Evolutionary conservation across 2,113 vertebrate species (phyloP).

Genomic region (Fulmarus glacialis): DNA sequence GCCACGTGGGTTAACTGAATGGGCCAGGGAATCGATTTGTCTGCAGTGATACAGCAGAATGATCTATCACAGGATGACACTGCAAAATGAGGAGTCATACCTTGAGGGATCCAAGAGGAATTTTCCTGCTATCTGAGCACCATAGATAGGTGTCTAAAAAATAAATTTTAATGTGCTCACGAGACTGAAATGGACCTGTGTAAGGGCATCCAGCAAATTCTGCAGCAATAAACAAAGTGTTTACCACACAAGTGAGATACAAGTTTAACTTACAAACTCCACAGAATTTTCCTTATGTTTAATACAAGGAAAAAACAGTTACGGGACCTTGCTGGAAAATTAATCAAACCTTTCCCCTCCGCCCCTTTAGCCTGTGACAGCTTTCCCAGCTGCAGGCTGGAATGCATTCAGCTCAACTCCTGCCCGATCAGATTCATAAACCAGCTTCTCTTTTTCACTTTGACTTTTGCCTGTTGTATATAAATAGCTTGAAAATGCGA

Average conservation of each 20-base stretch:
- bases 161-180: not conserved
- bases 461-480: not conserved
- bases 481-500: not conserved
- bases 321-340: not conserved
- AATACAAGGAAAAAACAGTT: not conserved
- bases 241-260: not conserved
- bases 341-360: not conserved
- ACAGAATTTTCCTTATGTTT: not conserved
- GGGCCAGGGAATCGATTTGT: not conserved
- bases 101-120: not conserved
- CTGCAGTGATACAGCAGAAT: not conserved
- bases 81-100: not conserved
- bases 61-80: not conserved
- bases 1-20: not conserved
- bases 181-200: not conserved
- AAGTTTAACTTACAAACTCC: not conserved
- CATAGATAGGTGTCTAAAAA: not conserved
- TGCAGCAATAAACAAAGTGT: not conserved
- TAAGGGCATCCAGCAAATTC: not conserved
- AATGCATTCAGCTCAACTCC: not conserved
- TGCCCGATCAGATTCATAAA: not conserved
- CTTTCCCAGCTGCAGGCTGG: not conserved
- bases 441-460: not conserved
- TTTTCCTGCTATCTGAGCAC: not conserved
- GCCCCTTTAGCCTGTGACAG: not conserved